Evolutionary conservation across 2,888 invertebrate species (phyloP).

Genomic region (Ornithoptera alexandrae): DNA sequence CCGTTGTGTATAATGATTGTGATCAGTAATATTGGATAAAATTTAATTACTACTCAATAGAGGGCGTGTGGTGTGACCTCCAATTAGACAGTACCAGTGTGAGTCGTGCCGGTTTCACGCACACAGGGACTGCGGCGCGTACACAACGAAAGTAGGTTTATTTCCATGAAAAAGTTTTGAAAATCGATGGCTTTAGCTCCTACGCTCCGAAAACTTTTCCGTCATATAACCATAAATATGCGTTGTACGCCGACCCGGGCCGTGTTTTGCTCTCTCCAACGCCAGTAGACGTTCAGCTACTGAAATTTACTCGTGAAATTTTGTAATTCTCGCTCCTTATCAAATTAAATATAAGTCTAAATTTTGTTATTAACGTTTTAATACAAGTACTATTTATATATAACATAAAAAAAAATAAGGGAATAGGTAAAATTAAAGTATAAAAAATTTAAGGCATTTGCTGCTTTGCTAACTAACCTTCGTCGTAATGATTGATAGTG

Average conservation of each 20-base stretch:
- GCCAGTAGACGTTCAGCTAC: conserved; percentile 50
- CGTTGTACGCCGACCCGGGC: conserved; percentile 45
- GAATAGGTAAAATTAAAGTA: too few species aligned
- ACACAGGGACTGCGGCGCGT: conserved; percentile 53
- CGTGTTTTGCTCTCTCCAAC: conserved; percentile 68
- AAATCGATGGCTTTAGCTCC: conserved; percentile 80
- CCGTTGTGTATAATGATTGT: neutral
- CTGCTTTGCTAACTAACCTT: too few species aligned
- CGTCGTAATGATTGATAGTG: too few species aligned
- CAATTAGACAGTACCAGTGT: conserved; percentile 45
- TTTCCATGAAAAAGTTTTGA: conserved; percentile 81
- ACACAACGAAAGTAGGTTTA: conserved; percentile 79
- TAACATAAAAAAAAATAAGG: conserved; percentile 38
- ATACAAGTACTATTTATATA: conserved; percentile 10
- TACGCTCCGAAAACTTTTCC: conserved; percentile 76
- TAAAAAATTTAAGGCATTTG: too few species aligned
- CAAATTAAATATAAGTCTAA: conserved; percentile 31
- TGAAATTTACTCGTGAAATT: conserved; percentile 59
- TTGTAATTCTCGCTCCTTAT: conserved; percentile 48
- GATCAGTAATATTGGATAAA: conserved; percentile 25
- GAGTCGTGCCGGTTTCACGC: conserved; percentile 49
- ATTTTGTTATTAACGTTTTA: conserved; percentile 5
- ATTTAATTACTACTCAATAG: conserved; percentile 36
- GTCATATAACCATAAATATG: conserved; percentile 78
- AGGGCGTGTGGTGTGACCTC: conserved; percentile 70